phyloP scores from a whole-genome alignment of 2,113 vertebrate genomes.

The Chunga burmeisteri region DNA sequence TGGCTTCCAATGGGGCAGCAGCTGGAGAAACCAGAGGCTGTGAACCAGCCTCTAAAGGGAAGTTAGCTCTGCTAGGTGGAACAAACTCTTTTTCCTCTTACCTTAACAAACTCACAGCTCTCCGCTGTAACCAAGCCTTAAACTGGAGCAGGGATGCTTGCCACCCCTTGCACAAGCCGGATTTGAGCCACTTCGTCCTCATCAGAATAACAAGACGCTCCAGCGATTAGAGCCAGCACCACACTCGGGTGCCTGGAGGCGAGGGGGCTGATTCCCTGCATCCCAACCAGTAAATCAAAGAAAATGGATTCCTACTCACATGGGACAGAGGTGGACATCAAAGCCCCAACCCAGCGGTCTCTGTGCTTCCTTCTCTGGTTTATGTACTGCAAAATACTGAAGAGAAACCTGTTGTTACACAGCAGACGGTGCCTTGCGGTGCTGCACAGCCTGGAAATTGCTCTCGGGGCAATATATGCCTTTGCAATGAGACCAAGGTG shows the following conservation, averaged over 20 bases:
- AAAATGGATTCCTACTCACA: conserved; percentile 74
- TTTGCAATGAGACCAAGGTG: too few relatives aligned
- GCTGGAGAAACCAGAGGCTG: background rate
- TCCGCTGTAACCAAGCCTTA: rapidly evolving
- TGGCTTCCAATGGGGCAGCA: background rate
- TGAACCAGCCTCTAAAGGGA: background rate
- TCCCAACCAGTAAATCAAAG: background rate
- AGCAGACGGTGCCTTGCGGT: rapidly evolving
- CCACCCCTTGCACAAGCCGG: background rate
- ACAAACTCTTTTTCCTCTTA: background rate
- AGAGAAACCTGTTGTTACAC: rapidly evolving
- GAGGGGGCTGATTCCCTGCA: background rate
- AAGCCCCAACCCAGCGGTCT: conserved; percentile 89
- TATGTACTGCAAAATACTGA: conserved; percentile 91
- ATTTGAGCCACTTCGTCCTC: rapidly evolving
- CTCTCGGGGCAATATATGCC: rapidly evolving
- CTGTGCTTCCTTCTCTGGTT: conserved; percentile 90
- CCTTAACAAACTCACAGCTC: background rate
- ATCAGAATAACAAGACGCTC: rapidly evolving
- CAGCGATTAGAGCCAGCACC: background rate
- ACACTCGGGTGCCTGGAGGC: rapidly evolving
- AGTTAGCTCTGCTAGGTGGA: background rate
- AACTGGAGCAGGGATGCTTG: background rate
- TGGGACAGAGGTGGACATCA: conserved; percentile 84
- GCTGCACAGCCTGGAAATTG: background rate